Conservation (phyloP, 2,113 vertebrate species). For the Romanogobio albipinnatus region DNA sequence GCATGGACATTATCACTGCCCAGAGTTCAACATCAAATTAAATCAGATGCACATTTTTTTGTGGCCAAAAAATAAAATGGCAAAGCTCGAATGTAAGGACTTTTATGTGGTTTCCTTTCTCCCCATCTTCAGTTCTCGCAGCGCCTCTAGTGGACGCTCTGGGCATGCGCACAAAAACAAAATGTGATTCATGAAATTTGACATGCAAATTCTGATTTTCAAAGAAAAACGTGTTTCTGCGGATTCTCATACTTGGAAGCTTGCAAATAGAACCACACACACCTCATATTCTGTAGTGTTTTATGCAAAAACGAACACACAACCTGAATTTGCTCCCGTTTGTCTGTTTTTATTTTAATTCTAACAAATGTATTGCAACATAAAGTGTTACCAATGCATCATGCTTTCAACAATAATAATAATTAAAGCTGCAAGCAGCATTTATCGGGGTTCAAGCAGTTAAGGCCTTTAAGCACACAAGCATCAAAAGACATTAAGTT, state of each 20-base stretch:
- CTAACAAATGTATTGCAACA: too few relatives aligned
- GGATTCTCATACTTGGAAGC: neutral
- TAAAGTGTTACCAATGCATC: too few relatives aligned
- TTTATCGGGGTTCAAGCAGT: too few relatives aligned
- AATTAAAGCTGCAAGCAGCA: too few relatives aligned
- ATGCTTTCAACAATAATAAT: too few relatives aligned
- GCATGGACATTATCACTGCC: too few relatives aligned
- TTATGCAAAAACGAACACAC: neutral
- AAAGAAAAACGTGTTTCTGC: neutral
- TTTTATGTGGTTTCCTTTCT: conserved; percentile 7
- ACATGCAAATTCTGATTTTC: conserved; percentile 12
- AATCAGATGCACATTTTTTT: neutral
- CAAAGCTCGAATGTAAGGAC: neutral
- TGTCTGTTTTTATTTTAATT: neutral
- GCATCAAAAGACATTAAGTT: too few relatives aligned
- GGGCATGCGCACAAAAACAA: neutral
- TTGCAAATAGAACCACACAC: neutral
- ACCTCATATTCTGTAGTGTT: neutral
- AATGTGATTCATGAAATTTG: conserved; percentile 15
- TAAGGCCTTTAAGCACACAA: too few relatives aligned
- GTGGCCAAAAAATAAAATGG: neutral
- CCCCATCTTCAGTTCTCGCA: neutral
- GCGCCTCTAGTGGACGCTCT: conserved; percentile 7
- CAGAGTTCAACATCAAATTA: neutral
- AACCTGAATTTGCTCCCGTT: neutral